Percentiles rank a stretch among this genome's conserved stretches.
Evolutionary conservation across 2,888 invertebrate species (phyloP).

Genomic region (Julus scandinavius): DNA sequence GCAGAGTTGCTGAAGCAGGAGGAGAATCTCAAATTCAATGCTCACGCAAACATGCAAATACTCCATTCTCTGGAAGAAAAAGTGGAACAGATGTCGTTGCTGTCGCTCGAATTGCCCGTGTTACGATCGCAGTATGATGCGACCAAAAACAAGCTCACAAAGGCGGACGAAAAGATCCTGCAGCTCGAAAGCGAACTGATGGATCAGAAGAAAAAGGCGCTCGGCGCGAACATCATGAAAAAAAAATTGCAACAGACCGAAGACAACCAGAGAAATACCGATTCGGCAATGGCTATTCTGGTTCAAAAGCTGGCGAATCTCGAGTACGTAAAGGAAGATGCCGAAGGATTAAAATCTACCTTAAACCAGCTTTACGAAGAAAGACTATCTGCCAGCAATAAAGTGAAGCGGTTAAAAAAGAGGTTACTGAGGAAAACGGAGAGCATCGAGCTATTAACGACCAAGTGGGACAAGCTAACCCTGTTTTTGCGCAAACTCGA

Average conservation of each 20-base stretch:
- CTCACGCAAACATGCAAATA: neutral
- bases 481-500: neutral
- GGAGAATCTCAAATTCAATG: neutral
- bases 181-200: neutral
- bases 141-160: neutral
- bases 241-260: neutral
- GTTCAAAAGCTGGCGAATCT: neutral
- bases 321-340: constrained; percentile 1
- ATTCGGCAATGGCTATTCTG: neutral
- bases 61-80: neutral
- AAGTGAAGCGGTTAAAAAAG: constrained; percentile 13
- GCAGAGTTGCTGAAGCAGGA: neutral
- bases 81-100: neutral
- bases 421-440: neutral
- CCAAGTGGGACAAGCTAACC: neutral
- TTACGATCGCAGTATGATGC: neutral
- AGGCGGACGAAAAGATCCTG: neutral
- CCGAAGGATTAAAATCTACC: neutral
- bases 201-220: neutral
- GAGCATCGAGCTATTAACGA: neutral
- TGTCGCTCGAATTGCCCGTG: neutral
- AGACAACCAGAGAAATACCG: neutral
- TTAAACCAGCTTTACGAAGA: neutral
- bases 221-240: neutral
- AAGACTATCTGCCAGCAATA: neutral